Conservation (phyloP, 2,888 invertebrate species). For the Eremobia ochroleuca region DNA sequence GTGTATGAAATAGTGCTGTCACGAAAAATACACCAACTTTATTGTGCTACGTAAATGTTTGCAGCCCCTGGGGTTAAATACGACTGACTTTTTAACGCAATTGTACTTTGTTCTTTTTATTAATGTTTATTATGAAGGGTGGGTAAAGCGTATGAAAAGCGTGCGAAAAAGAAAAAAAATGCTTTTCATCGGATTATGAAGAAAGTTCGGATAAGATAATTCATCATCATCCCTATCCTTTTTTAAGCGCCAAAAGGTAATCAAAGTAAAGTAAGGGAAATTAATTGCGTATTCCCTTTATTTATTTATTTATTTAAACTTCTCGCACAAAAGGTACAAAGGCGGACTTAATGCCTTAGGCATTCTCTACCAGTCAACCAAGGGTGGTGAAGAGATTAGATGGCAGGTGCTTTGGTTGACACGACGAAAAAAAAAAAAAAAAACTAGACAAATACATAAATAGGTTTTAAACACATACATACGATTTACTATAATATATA, state of each 20-base stretch:
- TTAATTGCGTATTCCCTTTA: too few species aligned
- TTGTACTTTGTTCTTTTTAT: neutral
- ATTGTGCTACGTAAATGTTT: conserved; percentile 67
- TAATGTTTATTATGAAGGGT: neutral
- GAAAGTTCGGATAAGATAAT: neutral
- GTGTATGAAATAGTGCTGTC: conserved; percentile 67
- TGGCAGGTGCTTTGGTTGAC: too few species aligned
- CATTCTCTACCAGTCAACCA: too few species aligned
- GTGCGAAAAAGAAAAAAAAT: neutral
- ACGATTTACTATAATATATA: too few species aligned
- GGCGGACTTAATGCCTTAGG: too few species aligned
- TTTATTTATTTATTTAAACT: too few species aligned
- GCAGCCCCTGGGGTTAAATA: conserved; percentile 26
- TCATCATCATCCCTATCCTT: neutral
- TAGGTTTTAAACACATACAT: too few species aligned
- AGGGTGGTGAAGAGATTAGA: too few species aligned
- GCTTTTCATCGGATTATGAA: neutral
- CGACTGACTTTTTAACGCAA: neutral
- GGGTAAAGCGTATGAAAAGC: neutral
- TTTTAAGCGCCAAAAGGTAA: neutral
- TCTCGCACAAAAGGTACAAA: too few species aligned
- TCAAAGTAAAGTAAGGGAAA: neutral
- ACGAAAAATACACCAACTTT: conserved; percentile 61
- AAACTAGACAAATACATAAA: too few species aligned
- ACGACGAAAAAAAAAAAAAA: too few species aligned